These are phyloP conservation scores for Acanthosepion lycidas DNA, from an alignment of 2,888 invertebrate genomes.

Conservation along the genomic window DNA sequence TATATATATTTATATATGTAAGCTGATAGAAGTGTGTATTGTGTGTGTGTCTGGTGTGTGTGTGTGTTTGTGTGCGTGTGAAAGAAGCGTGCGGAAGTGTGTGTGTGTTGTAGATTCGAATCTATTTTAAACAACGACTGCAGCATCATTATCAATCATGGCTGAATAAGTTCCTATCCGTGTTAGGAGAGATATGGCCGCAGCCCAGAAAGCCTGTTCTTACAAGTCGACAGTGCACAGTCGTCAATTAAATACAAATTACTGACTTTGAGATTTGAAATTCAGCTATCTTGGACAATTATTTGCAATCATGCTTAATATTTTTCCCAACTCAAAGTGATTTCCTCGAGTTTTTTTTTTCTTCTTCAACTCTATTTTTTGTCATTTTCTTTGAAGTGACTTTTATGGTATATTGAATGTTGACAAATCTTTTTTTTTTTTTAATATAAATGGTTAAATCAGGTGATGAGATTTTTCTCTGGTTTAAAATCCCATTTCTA, in stretches of 20 bases:
- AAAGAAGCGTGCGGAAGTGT: too few relatives aligned
- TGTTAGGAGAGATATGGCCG: background rate
- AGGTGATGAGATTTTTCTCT: background rate
- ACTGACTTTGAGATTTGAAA: background rate
- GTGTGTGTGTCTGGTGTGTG: too few relatives aligned
- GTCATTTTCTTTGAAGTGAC: background rate
- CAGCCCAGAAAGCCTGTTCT: background rate
- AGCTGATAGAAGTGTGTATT: too few relatives aligned
- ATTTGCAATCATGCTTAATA: background rate
- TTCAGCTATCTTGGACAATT: background rate
- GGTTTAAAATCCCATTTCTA: background rate
- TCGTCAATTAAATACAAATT: background rate
- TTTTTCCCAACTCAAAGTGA: background rate
- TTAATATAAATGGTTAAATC: background rate
- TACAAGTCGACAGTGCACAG: background rate
- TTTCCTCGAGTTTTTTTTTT: background rate
- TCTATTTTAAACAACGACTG: background rate
- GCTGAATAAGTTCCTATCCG: background rate
- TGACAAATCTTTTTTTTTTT: background rate
- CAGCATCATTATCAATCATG: background rate
- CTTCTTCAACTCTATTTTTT: background rate
- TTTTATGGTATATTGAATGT: background rate
- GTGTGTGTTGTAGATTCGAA: background rate
- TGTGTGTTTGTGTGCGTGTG: too few relatives aligned
- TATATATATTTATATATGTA: too few relatives aligned